A percentile compares a stretch with the other conserved stretches of the same genome.
phyloP scores from a whole-genome alignment of 2,797 vertebrate species.

The Galago senegalensis region DNA sequence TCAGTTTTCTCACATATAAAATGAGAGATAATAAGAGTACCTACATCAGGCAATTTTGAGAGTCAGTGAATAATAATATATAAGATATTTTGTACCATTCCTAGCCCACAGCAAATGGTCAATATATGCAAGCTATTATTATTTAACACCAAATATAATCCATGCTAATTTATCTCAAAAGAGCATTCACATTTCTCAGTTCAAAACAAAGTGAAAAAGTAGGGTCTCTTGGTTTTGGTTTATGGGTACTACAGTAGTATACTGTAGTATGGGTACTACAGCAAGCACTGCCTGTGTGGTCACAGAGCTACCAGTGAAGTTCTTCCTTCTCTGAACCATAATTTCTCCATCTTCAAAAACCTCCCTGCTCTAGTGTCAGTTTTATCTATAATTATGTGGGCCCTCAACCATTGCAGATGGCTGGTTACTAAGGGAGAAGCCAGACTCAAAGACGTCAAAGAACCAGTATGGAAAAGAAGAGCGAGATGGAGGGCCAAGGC shows the following conservation, averaged over 20 bases:
- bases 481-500: neutral
- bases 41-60: slow-evolving; percentile 28
- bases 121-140: slow-evolving; percentile 76
- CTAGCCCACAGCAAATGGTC: slow-evolving; percentile 57
- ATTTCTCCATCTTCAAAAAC: slow-evolving; percentile 44
- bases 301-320: neutral
- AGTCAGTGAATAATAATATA: slow-evolving; percentile 47
- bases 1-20: slow-evolving; percentile 35
- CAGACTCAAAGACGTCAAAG: slow-evolving; percentile 48
- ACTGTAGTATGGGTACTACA: neutral
- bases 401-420: neutral
- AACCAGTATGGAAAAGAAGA: slow-evolving; percentile 70
- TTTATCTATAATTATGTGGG: slow-evolving; percentile 6
- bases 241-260: neutral
- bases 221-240: neutral
- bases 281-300: neutral
- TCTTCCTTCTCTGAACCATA: slow-evolving; percentile 55
- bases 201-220: slow-evolving; percentile 4
- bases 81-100: slow-evolving; percentile 24
- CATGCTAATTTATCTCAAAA: slow-evolving; percentile 61
- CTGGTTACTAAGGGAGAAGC: slow-evolving; percentile 1
- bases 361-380: neutral
- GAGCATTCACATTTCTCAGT: neutral
- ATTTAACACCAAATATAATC: slow-evolving; percentile 63
- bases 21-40: neutral